Base-by-base conservation (phyloP, 2,113 vertebrate species). In the Irena cyanogastra region DNA sequence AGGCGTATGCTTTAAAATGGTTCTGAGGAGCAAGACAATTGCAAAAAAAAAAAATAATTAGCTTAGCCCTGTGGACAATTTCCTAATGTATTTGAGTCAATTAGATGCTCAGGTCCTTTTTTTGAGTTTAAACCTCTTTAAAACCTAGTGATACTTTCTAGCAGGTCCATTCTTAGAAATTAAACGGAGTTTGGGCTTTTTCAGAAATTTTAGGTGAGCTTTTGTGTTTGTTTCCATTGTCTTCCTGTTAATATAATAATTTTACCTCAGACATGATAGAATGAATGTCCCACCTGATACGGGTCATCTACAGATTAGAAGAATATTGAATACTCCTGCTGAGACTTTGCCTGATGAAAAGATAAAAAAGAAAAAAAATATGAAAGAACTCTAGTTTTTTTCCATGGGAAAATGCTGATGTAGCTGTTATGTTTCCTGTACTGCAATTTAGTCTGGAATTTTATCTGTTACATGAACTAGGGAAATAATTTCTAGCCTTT, bases 181-280 rank as follows among this genome's bases (percentile, higher is more conserved):
- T 17, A 57, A 81, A 30, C 3, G 3, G 7, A 2, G 2, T 3
- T 69, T 41, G 17, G 6, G 0, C 1, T 45, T 50, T 45, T 61
- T 20, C 19, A 53, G 37, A 57, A 75, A 76, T 5, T 53, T 15
- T 10, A 23, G 7, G 13, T 17, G 6, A 5, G 2, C 1, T 61
- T 68, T 30, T 47, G 13, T 64, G 10, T 59, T 65, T 81, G 11
- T 41, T 87, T 94, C 76, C 4, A 35, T 9, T 45, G 14, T 72
- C 39, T 81, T 84, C 18, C 26, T 65, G 21, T 74, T 81, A 80
- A 54, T 74, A 30, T 23, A 16, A 10, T 33, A 42, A 45, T 30
- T 89, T 81, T 11, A 78, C 13, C 18, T 78, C 19, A 42, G 0
- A 77, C 10, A 27, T 14, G 17, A 13, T 11, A 22, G 49, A 72